phyloP scores from a whole-genome alignment of 2,797 vertebrate genomes.

The Falco rusticolus region DNA sequence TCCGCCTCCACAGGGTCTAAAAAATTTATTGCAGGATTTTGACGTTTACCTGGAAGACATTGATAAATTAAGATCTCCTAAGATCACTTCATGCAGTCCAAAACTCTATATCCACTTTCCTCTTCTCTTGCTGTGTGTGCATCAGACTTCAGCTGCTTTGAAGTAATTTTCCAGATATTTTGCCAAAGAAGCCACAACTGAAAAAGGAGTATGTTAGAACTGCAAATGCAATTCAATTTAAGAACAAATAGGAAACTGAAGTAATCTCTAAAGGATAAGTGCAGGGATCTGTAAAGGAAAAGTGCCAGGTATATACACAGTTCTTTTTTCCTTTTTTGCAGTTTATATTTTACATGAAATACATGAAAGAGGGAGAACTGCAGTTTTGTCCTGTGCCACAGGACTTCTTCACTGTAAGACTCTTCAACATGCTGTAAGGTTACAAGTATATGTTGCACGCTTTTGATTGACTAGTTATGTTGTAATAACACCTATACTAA shows the following conservation, averaged over 20 bases:
- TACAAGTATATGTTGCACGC: not conserved
- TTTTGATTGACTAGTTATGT: not conserved
- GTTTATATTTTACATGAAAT: not conserved
- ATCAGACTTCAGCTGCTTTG: not conserved
- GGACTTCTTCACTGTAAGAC: not conserved
- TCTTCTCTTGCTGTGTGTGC: not conserved
- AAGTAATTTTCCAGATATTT: not conserved
- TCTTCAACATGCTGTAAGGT: not conserved
- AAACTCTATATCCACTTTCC: not conserved
- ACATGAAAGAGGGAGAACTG: not conserved
- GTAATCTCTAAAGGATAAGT: not conserved
- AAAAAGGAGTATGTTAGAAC: not conserved
- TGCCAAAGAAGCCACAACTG: not conserved
- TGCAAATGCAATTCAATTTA: not conserved
- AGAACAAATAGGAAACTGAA: not conserved
- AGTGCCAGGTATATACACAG: not conserved
- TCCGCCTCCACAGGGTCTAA: not conserved
- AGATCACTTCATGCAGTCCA: not conserved
- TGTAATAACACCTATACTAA: not conserved
- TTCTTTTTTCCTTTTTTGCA: not conserved
- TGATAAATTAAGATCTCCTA: not conserved
- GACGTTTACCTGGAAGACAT: not conserved
- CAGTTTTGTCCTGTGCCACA: not conserved
- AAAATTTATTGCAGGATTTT: not conserved
- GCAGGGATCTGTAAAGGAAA: not conserved